Evolutionary conservation across 2,113 vertebrate species (phyloP).

Genomic region (Lepus timidus): DNA sequence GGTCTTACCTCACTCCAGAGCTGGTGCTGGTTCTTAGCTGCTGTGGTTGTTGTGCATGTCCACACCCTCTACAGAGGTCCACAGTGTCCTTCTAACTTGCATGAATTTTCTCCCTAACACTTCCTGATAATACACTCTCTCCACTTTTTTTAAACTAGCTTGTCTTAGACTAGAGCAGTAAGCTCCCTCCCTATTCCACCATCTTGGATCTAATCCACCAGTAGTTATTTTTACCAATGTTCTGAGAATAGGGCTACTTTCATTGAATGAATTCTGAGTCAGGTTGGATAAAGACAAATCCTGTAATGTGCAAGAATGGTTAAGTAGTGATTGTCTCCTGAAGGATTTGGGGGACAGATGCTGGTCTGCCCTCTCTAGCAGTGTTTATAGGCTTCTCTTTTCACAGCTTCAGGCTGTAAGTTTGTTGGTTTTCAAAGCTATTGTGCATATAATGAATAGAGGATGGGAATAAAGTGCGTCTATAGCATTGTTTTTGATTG

Average conservation of each 20-base stretch:
- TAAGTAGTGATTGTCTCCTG: background rate
- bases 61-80: too few relatives aligned
- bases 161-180: too few relatives aligned
- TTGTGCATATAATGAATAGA: background rate
- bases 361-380: background rate
- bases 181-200: too few relatives aligned
- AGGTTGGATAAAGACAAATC: background rate
- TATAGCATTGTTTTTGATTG: conserved; percentile 6
- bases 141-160: too few relatives aligned
- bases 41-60: too few relatives aligned
- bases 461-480: background rate
- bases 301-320: background rate
- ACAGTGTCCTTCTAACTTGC: too few relatives aligned
- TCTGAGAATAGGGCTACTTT: background rate
- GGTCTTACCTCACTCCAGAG: too few relatives aligned
- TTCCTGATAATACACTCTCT: too few relatives aligned
- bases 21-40: too few relatives aligned
- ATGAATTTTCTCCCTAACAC: too few relatives aligned
- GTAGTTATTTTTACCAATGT: background rate
- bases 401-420: background rate
- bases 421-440: background rate
- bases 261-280: background rate
- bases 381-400: background rate
- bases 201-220: too few relatives aligned
- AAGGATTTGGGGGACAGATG: background rate